These are phyloP conservation scores for Numenius phaeopus DNA, from an alignment of 2,797 vertebrate genomes.

Conservation along the genomic window DNA sequence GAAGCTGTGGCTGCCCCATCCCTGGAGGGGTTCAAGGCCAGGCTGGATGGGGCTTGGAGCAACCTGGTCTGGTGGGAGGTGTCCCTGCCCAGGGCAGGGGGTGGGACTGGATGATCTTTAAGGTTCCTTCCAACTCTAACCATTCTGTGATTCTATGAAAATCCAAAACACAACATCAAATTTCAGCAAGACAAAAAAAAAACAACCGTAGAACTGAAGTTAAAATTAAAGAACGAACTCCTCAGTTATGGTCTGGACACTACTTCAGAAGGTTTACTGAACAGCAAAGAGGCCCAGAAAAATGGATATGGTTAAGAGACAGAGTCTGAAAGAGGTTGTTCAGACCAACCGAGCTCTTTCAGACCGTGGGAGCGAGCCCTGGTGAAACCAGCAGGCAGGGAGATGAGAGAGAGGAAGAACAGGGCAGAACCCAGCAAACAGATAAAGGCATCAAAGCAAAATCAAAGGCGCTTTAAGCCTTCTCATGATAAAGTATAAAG, in stretches of 20 bases:
- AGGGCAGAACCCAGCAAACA: background rate
- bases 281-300: background rate
- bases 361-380: background rate
- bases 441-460: background rate
- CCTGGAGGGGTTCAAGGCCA: too few species aligned
- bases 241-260: background rate
- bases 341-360: background rate
- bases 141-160: background rate
- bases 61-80: too few species aligned
- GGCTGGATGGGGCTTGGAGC: too few species aligned
- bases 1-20: too few species aligned
- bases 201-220: background rate
- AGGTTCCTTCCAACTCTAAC: too few species aligned
- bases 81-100: too few species aligned
- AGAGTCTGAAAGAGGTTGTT: background rate
- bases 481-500: background rate
- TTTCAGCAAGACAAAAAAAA: background rate
- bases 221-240: background rate
- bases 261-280: slow-evolving; percentile 15
- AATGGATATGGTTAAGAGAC: background rate
- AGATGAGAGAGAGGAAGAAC: background rate
- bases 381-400: background rate
- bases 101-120: too few species aligned
- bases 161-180: background rate
- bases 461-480: background rate